A percentile compares a stretch with the other conserved stretches of the same genome.
These are phyloP conservation scores for Lithodes maja DNA, from an alignment of 2,888 invertebrate species.

Conservation along the genomic window DNA sequence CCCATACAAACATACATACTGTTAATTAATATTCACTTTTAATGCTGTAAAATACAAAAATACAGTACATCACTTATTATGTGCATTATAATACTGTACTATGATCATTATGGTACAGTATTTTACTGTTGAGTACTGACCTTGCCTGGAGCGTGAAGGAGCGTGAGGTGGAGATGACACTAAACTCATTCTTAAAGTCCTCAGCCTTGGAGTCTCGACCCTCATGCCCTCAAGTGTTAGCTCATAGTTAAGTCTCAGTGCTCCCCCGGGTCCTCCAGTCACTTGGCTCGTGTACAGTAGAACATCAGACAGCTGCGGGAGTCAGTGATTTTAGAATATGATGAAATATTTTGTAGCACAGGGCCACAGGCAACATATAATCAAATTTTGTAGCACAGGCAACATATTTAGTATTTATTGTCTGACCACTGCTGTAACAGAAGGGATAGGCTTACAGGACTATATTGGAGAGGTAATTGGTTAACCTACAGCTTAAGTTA, in stretches of 20 bases:
- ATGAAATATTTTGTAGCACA: too few species aligned
- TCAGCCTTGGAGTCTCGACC: conserved; percentile 75
- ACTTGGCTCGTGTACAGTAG: conserved; percentile 76
- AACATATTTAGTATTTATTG: too few species aligned
- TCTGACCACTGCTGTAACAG: too few species aligned
- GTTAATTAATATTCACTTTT: too few species aligned
- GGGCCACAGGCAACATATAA: too few species aligned
- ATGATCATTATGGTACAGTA: background rate
- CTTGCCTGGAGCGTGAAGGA: conserved; percentile 78
- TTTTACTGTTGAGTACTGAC: conserved; percentile 73
- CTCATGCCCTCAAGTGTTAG: conserved; percentile 78
- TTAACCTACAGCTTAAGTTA: too few species aligned
- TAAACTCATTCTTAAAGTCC: conserved; percentile 78
- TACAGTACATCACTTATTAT: background rate
- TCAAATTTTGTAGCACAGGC: too few species aligned
- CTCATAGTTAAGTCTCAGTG: conserved; percentile 76
- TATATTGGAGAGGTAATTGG: too few species aligned
- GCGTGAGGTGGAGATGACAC: conserved; percentile 77
- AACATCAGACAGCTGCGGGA: conserved; percentile 75
- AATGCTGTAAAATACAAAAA: too few species aligned
- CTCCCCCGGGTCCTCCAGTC: conserved; percentile 71
- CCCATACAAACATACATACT: too few species aligned
- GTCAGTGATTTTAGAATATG: too few species aligned
- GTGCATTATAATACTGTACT: background rate
- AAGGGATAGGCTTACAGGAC: too few species aligned